Evolutionary conservation across 1,140 invertebrate genomes (phyloP), one percentile per base, ranked within the genome.

Genomic region (Neuroterus valhalla): DNA sequence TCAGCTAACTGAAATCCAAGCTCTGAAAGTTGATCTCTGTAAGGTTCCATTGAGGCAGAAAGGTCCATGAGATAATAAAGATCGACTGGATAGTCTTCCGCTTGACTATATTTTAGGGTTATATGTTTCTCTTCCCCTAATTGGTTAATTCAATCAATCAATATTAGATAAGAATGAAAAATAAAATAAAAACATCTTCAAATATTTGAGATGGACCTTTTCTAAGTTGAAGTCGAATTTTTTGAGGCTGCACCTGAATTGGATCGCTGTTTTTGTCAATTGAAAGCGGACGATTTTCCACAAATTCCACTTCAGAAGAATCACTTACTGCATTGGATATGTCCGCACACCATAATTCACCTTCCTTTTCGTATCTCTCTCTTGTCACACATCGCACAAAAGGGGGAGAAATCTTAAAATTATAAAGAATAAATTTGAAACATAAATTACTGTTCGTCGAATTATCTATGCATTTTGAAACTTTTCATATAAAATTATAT

Each of bases 51-150:
- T 0, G 95, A 96, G 48, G 91, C 91, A 3, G 96, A 96, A 21
- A 96, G 87, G 83, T 98, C 96, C 93, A 97, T 94, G 1, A 98
- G 89, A 83, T 96, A 97, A 87, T 98, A 98, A 3, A 98, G 87
- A 89, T 98, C 96, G 0, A 97, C 94, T 0, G 96, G 96, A 89
- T 97, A 97, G 85, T 96, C 96, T 84, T 96, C 94, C 21, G 97
- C 96, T 91, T 97, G 94, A 0, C 95, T 93, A 87, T 96, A 98
- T 62, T 92, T 90, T 68, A 97, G 93, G 15, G 91, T 87, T 82
- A 97, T 91, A 78, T 92, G 92, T 81, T 95, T 93, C 69, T 93
- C 92, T 90, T 96, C 94, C 82, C 95, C 95, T 95, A 77, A 75
- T 73, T 72, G 42, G n/a, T 21, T 38, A 38, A 38, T 38, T 38